Evolutionary conservation across 2,113 vertebrate genomes (phyloP).

Genomic region (Syngnathus scovelli): DNA sequence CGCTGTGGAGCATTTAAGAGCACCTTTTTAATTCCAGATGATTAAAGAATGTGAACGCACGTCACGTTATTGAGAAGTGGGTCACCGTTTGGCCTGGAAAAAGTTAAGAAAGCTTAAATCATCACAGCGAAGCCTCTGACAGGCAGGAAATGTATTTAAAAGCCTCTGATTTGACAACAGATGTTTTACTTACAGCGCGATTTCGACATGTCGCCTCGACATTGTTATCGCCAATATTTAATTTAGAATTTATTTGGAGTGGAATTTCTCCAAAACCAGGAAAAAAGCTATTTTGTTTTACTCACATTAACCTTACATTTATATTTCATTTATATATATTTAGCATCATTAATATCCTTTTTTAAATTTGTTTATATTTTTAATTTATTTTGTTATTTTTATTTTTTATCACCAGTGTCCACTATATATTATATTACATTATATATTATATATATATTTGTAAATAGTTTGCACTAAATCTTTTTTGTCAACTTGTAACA

Average conservation of each 20-base stretch:
- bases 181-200: neutral
- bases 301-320: neutral
- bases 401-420: no score
- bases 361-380: no score
- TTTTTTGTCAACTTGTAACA: neutral
- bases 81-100: constrained; percentile 68
- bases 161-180: neutral
- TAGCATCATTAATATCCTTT: no score
- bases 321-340: neutral
- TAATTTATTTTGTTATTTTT: no score
- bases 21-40: constrained; percentile 6
- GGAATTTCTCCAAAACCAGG: no score
- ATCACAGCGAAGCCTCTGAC: constrained; percentile 33
- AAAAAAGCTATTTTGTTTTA: no score
- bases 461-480: neutral
- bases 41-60: constrained; percentile 31
- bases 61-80: constrained; percentile 54
- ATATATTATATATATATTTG: no score
- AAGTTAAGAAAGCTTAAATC: constrained; percentile 69
- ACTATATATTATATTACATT: no score
- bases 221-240: no score
- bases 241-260: no score
- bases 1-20: constrained; percentile 20
- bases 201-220: neutral
- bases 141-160: constrained; percentile 6